phyloP scores from a whole-genome alignment of 2,888 invertebrate species.

The Caradrina clavipalpis region DNA sequence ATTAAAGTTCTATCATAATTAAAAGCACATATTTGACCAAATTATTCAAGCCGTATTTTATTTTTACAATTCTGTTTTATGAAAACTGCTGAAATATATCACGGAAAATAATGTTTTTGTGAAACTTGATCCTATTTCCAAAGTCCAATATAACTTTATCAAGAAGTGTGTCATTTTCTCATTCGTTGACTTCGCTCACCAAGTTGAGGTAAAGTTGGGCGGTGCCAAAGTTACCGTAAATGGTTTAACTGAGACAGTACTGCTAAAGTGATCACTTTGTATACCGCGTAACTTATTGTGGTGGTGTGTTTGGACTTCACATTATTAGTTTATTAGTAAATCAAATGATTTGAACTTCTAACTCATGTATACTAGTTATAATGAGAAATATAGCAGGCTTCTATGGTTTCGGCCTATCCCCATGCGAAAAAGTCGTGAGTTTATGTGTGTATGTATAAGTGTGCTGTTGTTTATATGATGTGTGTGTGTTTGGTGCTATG shows the following conservation, averaged over 20 bases:
- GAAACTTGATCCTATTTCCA: background rate
- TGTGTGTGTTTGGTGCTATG: no score
- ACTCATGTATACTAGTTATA: no score
- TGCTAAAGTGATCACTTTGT: background rate
- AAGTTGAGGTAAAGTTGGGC: constrained; percentile 14
- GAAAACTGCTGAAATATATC: background rate
- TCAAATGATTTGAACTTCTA: no score
- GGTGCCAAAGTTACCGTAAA: background rate
- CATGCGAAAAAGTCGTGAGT: no score
- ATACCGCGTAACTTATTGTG: background rate
- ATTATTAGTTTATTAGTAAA: no score
- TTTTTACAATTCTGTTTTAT: background rate
- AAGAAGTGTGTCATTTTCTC: constrained; percentile 8
- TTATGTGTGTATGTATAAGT: no score
- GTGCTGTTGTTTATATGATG: no score
- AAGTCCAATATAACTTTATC: background rate
- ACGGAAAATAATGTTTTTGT: background rate
- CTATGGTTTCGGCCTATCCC: no score
- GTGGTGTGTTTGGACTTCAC: background rate
- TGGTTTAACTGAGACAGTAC: background rate
- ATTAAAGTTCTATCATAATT: background rate
- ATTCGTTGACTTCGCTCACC: background rate
- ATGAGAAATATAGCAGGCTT: no score
- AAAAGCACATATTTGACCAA: background rate
- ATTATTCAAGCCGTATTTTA: background rate